A percentile compares a stretch with the other conserved stretches of the same genome.
These are phyloP conservation scores for Protophormia terraenovae DNA, from an alignment of 2,888 invertebrate species.

Conservation along the genomic window DNA sequence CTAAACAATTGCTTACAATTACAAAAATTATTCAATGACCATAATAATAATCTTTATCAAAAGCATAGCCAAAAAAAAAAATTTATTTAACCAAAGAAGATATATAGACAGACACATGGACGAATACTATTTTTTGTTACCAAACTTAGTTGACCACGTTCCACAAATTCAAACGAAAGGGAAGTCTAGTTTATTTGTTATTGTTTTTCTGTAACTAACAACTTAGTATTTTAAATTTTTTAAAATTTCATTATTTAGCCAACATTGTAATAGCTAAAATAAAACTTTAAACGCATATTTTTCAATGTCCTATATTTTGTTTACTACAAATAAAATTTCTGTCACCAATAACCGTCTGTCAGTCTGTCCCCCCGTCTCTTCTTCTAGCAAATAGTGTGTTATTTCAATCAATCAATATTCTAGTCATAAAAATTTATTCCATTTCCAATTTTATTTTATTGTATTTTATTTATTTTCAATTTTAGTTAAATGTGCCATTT, in stretches of 20 bases:
- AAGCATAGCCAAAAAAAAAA: conserved; percentile 56
- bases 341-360: not conserved
- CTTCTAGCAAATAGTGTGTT: not conserved
- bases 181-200: conserved; percentile 71
- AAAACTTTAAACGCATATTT: not conserved
- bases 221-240: not conserved
- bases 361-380: not conserved
- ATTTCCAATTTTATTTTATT: conserved; percentile 30
- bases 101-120: not conserved
- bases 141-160: conserved; percentile 43
- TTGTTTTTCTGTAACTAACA: conserved; percentile 1
- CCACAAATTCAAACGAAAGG: conserved; percentile 76
- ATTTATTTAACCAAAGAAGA: not conserved
- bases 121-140: conserved; percentile 53
- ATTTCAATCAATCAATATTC: conserved; percentile 47
- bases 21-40: conserved; percentile 41
- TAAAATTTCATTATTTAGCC: conserved; percentile 33
- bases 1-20: conserved; percentile 1
- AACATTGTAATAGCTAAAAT: conserved; percentile 3
- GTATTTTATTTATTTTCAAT: conserved; percentile 20
- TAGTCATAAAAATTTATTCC: conserved; percentile 41
- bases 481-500: conserved; percentile 61
- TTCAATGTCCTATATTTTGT: conserved; percentile 54
- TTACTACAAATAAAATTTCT: conserved; percentile 1
- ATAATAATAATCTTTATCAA: conserved; percentile 37